A percentile compares a stretch with the other conserved stretches of the same genome.
phyloP scores from a whole-genome alignment of 2,797 vertebrate species.

The Parotocinclus haroldoi region DNA sequence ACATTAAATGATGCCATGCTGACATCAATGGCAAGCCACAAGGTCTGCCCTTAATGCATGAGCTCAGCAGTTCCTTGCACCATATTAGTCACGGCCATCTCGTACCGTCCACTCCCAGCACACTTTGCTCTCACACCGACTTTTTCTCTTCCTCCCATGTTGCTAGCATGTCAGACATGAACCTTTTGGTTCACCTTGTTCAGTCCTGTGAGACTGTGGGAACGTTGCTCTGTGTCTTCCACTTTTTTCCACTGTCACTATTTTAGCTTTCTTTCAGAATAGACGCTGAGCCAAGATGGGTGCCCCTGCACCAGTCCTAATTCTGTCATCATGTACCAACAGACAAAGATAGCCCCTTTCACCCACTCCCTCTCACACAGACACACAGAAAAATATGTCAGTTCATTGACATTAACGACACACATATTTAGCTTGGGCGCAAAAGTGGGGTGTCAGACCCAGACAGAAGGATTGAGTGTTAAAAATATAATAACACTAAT shows the following conservation, averaged over 20 bases:
- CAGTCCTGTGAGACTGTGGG: slow-evolving; percentile 31
- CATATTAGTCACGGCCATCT: slow-evolving; percentile 25
- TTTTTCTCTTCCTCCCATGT: not conserved
- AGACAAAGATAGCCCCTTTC: slow-evolving; percentile 28
- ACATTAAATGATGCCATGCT: not conserved
- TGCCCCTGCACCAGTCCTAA: slow-evolving; percentile 9
- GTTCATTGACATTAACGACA: too few species aligned
- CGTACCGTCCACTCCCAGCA: not conserved
- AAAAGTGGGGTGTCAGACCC: not conserved
- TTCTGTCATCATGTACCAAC: slow-evolving; percentile 28
- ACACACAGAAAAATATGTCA: slow-evolving; percentile 8
- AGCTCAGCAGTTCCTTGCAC: slow-evolving; percentile 5
- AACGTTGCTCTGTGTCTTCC: not conserved
- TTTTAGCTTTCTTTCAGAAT: slow-evolving; percentile 33
- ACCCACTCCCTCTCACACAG: slow-evolving; percentile 28
- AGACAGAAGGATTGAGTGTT: not conserved
- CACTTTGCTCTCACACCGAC: not conserved
- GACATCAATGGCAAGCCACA: slow-evolving; percentile 1
- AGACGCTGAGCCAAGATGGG: slow-evolving; percentile 16
- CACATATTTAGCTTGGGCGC: too few species aligned
- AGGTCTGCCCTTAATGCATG: not conserved
- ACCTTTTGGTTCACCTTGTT: slow-evolving; percentile 32
- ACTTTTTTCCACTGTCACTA: slow-evolving; percentile 23
- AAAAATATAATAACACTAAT: too few species aligned
- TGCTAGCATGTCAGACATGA: slow-evolving; percentile 23